These are phyloP conservation scores for Epizoanthus fatuus DNA, from an alignment of 92 coral and sea anemone genomes.

Conservation along the genomic window DNA sequence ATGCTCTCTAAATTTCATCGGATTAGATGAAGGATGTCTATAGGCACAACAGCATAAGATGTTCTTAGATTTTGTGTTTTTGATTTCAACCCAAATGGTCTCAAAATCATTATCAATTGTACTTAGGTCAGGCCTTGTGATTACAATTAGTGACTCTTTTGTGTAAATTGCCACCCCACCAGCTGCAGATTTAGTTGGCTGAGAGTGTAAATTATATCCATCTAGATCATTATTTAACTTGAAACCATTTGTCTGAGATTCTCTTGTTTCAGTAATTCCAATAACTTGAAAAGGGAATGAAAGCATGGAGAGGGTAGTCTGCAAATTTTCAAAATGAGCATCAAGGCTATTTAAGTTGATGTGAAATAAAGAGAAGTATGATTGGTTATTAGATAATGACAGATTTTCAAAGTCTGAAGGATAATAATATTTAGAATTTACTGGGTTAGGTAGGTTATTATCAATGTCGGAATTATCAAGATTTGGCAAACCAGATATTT, in stretches of 20 bases:
- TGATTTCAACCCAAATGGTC: slow-evolving; percentile 39
- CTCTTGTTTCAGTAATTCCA: too few species aligned
- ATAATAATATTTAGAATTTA: slow-evolving; percentile 16
- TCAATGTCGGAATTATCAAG: slow-evolving; percentile 29
- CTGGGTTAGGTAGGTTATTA: slow-evolving; percentile 12
- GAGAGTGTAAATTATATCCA: neutral
- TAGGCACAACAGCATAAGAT: slow-evolving; percentile 12
- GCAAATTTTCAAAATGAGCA: too few species aligned
- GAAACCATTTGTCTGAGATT: too few species aligned
- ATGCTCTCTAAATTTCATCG: slow-evolving; percentile 5
- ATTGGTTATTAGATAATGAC: too few species aligned
- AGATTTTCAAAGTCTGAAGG: neutral
- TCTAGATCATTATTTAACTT: neutral
- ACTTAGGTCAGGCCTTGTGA: slow-evolving; percentile 44
- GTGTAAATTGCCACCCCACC: slow-evolving; percentile 57
- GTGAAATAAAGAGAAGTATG: too few species aligned
- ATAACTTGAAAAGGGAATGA: too few species aligned
- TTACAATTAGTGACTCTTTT: slow-evolving; percentile 8
- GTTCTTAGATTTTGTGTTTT: slow-evolving; percentile 7
- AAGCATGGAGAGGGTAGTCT: too few species aligned
- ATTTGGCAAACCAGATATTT: slow-evolving; percentile 13
- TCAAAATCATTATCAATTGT: slow-evolving; percentile 41
- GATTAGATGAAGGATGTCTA: neutral
- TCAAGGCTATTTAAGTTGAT: too few species aligned
- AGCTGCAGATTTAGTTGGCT: slow-evolving; percentile 46